These are phyloP conservation scores for Nannospalax galili DNA, from an alignment of 2,113 vertebrate species.

Conservation along the genomic window DNA sequence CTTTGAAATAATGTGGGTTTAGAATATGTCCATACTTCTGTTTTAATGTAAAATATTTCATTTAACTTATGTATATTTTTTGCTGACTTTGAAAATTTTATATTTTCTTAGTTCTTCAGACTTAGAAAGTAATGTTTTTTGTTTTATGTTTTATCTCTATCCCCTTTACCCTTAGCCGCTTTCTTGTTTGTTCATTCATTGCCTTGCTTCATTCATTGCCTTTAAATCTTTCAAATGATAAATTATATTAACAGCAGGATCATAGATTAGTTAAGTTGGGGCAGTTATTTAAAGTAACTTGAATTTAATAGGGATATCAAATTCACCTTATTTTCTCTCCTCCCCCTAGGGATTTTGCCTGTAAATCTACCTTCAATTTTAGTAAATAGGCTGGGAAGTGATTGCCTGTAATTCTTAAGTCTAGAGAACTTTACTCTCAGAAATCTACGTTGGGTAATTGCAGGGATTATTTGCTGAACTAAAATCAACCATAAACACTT, in stretches of 20 bases:
- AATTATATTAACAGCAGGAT: constrained; percentile 15
- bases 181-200: neutral
- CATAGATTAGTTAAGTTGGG: neutral
- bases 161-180: fast-evolving
- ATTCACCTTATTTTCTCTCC: constrained; percentile 31
- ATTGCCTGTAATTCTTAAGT: neutral
- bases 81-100: neutral
- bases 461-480: constrained; percentile 32
- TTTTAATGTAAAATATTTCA: constrained; percentile 28
- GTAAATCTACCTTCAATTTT: constrained; percentile 26
- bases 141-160: neutral
- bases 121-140: constrained; percentile 17
- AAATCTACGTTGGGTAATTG: constrained; percentile 32
- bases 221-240: constrained; percentile 27
- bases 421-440: constrained; percentile 31
- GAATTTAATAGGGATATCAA: neutral
- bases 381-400: neutral
- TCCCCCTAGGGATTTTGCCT: neutral
- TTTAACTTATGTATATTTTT: neutral
- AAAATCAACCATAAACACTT: constrained; percentile 16
- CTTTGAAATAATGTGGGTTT: neutral
- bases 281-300: constrained; percentile 53
- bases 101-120: constrained; percentile 18
- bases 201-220: neutral
- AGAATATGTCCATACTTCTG: neutral